phyloP scores from a whole-genome alignment of 2,888 invertebrate species.

The Parasteatoda lunata region DNA sequence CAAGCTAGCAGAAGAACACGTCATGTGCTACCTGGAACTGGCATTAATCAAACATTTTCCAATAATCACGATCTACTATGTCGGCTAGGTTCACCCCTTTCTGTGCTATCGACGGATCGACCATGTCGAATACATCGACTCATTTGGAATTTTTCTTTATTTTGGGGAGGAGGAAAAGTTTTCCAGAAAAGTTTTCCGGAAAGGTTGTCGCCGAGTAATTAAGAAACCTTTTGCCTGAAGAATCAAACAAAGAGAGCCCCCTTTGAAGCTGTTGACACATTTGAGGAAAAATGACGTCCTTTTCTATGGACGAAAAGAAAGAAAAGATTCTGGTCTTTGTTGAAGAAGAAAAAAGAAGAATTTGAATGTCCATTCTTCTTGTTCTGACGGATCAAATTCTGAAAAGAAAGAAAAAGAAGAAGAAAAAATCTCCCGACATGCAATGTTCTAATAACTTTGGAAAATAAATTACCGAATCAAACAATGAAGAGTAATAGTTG shows the following conservation, averaged over 20 bases:
- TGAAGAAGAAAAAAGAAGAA: slow-evolving; percentile 38
- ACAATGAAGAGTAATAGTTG: slow-evolving; percentile 15
- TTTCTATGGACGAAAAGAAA: slow-evolving; percentile 38
- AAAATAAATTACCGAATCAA: slow-evolving; percentile 59
- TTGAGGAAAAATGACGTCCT: slow-evolving; percentile 38
- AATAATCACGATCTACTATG: slow-evolving; percentile 49
- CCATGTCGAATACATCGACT: slow-evolving; percentile 53
- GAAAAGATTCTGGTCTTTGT: slow-evolving; percentile 46
- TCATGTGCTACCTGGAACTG: slow-evolving; percentile 55
- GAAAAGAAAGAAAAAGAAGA: slow-evolving; percentile 19
- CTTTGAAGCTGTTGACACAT: slow-evolving; percentile 48
- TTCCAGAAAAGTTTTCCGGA: slow-evolving; percentile 44
- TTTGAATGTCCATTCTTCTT: slow-evolving; percentile 59
- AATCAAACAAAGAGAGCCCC: slow-evolving; percentile 52
- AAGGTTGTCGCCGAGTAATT: slow-evolving; percentile 54
- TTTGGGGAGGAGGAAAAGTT: slow-evolving; percentile 37
- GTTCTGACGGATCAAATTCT: slow-evolving; percentile 38
- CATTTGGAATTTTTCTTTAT: slow-evolving; percentile 56
- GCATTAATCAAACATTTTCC: slow-evolving; percentile 58
- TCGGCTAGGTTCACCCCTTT: not conserved
- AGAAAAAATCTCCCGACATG: slow-evolving; percentile 20
- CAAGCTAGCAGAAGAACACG: slow-evolving; percentile 21
- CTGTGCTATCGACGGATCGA: slow-evolving; percentile 54
- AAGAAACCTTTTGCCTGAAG: slow-evolving; percentile 42
- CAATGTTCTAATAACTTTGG: slow-evolving; percentile 57